Conservation (phyloP, 1,140 invertebrate genomes). For the Thalassaphorura encarpata region DNA sequence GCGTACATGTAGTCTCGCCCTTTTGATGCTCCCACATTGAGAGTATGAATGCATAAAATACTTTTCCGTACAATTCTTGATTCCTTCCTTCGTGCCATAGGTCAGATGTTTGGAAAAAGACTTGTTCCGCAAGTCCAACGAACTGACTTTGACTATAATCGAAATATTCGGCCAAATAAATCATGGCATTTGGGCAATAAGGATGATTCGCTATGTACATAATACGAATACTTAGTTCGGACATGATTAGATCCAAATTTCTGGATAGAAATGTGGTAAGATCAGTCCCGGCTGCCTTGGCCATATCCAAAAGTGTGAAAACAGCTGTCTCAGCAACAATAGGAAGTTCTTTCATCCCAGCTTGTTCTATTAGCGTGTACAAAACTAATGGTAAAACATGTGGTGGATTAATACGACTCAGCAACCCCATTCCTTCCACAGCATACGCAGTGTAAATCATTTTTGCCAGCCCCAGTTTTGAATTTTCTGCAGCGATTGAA, state of each 20-base stretch:
- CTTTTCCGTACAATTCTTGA: slow-evolving; percentile 16
- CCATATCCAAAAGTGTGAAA: background rate
- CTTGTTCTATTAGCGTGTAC: slow-evolving; percentile 24
- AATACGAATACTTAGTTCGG: slow-evolving; percentile 21
- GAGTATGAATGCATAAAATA: slow-evolving; percentile 24
- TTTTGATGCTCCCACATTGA: slow-evolving; percentile 12
- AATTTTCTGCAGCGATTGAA: background rate
- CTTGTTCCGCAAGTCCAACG: slow-evolving; percentile 16
- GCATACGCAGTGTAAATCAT: background rate
- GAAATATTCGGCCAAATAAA: slow-evolving; percentile 28
- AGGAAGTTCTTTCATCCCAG: slow-evolving; percentile 11
- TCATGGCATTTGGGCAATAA: slow-evolving; percentile 15
- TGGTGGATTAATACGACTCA: slow-evolving; percentile 6
- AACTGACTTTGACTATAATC: slow-evolving; percentile 22
- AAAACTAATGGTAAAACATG: slow-evolving; percentile 16
- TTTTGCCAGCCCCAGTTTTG: background rate
- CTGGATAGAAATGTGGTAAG: slow-evolving; percentile 5
- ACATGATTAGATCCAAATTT: slow-evolving; percentile 22
- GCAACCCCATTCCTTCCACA: slow-evolving; percentile 16
- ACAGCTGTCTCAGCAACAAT: background rate
- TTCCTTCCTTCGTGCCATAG: slow-evolving; percentile 6
- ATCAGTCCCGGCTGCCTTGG: background rate
- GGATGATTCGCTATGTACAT: slow-evolving; percentile 12
- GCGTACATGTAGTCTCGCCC: no score
- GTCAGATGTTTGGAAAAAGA: slow-evolving; percentile 20